Conservation (phyloP, 2,888 invertebrate genomes). For the Ophion ventricosus region DNA sequence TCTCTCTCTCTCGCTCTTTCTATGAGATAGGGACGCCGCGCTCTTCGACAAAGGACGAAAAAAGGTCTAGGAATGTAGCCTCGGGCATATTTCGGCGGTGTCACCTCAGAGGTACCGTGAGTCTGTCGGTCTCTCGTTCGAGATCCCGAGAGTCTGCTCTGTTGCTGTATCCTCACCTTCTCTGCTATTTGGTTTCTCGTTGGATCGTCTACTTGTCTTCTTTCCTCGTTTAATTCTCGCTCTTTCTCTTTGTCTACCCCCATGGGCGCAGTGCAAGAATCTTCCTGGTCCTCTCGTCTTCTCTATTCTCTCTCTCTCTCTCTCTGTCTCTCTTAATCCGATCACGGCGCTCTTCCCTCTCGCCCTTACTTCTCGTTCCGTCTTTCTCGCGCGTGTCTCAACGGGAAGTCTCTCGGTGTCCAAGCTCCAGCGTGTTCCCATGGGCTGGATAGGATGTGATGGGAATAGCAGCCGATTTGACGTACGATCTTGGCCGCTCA, state of each 20-base stretch:
- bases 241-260: conserved; percentile 66
- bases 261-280: conserved; percentile 52
- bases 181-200: conserved; percentile 50
- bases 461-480: conserved; percentile 69
- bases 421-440: conserved; percentile 72
- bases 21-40: conserved; percentile 80
- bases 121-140: conserved; percentile 63
- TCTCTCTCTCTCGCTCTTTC: conserved; percentile 63
- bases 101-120: conserved; percentile 76
- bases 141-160: conserved; percentile 37
- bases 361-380: conserved; percentile 46
- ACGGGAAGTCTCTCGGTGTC: conserved; percentile 66
- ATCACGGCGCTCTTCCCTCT: conserved; percentile 6
- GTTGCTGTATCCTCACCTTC: conserved; percentile 40
- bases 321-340: conserved; percentile 40
- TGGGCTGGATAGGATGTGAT: conserved; percentile 63
- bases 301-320: conserved; percentile 48
- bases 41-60: conserved; percentile 79
- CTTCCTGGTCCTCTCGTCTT: conserved; percentile 35
- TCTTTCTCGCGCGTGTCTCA: conserved; percentile 63
- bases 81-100: conserved; percentile 80
- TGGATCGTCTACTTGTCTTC: conserved; percentile 43
- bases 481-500: conserved; percentile 71
- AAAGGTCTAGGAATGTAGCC: conserved; percentile 81
- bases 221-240: conserved; percentile 58